phyloP scores from a whole-genome alignment of 2,797 vertebrate genomes.

The Eleutherodactylus coqui region DNA sequence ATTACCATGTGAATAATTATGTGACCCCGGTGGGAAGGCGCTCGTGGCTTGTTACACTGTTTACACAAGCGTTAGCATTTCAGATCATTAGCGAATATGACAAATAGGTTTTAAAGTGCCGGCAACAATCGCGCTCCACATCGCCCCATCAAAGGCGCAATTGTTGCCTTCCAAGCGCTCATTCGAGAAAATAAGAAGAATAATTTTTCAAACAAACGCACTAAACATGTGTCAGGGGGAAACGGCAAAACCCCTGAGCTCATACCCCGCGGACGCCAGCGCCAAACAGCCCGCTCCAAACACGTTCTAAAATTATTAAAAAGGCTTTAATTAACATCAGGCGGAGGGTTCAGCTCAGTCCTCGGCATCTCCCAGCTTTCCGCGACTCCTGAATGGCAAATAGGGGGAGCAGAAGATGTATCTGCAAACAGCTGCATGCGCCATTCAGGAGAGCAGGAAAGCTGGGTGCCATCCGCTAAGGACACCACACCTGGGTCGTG shows the following conservation, averaged over 20 bases:
- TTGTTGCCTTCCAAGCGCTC: neutral
- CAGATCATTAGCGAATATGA: slow-evolving; percentile 58
- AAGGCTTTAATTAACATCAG: neutral
- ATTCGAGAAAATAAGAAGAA: neutral
- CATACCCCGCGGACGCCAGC: neutral
- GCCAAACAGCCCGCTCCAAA: neutral
- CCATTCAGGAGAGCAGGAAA: neutral
- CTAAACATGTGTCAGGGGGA: slow-evolving; percentile 23
- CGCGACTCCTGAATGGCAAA: neutral
- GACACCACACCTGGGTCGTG: too few species aligned
- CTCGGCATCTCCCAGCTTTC: neutral
- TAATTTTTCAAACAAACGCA: slow-evolving; percentile 32
- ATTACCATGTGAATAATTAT: slow-evolving; percentile 56
- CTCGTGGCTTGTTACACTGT: slow-evolving; percentile 35
- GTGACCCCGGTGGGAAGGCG: slow-evolving; percentile 35
- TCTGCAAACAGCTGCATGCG: too few species aligned
- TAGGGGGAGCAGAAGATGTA: too few species aligned
- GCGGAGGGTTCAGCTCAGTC: neutral
- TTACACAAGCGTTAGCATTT: slow-evolving; percentile 46
- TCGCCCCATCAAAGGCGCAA: neutral
- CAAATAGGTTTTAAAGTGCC: slow-evolving; percentile 48
- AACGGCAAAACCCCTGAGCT: neutral
- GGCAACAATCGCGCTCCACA: slow-evolving; percentile 4
- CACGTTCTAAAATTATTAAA: neutral
- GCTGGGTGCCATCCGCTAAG: neutral